Conservation (phyloP, 2,888 invertebrate species). For the Peribatodes rhomboidaria region DNA sequence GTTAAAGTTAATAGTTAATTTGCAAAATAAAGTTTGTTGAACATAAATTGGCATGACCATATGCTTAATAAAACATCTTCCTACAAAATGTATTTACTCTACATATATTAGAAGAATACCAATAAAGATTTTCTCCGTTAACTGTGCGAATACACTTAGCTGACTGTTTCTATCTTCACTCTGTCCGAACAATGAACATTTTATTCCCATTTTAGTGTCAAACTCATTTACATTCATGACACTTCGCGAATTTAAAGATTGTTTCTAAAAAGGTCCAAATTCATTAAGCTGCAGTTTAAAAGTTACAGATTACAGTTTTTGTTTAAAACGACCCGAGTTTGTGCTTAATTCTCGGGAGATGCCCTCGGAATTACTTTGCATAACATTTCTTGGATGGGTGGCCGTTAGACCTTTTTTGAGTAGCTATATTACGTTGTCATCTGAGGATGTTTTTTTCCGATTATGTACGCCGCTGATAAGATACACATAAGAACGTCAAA, state of each 20-base stretch:
- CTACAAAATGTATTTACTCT: too few relatives aligned
- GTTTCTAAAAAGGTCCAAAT: constrained; percentile 37
- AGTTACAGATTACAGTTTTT: constrained; percentile 40
- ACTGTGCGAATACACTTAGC: not conserved
- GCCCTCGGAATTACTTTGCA: constrained; percentile 33
- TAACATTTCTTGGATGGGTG: constrained; percentile 35
- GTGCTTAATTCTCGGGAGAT: constrained; percentile 26
- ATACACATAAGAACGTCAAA: too few relatives aligned
- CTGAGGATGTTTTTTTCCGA: not conserved
- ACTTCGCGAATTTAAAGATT: constrained; percentile 33
- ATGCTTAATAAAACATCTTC: too few relatives aligned
- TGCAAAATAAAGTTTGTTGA: too few relatives aligned
- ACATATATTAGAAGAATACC: too few relatives aligned
- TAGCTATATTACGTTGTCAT: constrained; percentile 10
- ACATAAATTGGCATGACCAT: too few relatives aligned
- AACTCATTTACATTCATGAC: constrained; percentile 36
- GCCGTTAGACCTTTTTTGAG: constrained; percentile 22
- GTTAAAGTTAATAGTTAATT: too few relatives aligned
- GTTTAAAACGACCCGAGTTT: constrained; percentile 39
- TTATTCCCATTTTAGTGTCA: constrained; percentile 23
- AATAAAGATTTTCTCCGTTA: too few relatives aligned
- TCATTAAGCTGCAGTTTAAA: constrained; percentile 38
- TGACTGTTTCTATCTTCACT: not conserved
- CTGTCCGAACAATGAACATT: constrained; percentile 16
- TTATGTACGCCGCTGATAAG: too few relatives aligned